These are phyloP conservation scores for Spilarctia lutea DNA, from an alignment of 2,888 invertebrate genomes.

Conservation along the genomic window DNA sequence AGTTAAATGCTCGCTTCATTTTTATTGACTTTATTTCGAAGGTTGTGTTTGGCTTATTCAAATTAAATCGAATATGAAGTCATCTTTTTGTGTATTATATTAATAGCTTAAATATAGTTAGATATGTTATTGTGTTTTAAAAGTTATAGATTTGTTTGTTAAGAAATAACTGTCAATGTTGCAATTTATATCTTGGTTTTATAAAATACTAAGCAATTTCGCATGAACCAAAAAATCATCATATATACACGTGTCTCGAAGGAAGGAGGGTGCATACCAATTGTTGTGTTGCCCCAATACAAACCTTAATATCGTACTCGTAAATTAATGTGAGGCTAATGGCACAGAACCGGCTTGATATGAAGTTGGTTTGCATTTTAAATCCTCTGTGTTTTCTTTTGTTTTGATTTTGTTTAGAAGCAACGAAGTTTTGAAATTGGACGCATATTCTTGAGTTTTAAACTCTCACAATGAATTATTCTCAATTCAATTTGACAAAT, in stretches of 20 bases:
- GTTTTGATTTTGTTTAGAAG: conserved; percentile 1
- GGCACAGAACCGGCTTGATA: conserved; percentile 53
- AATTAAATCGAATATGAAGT: not conserved
- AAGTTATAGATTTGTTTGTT: too few relatives aligned
- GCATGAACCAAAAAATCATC: conserved; percentile 18
- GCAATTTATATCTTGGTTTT: not conserved
- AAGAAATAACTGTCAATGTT: not conserved
- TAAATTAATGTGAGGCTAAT: conserved; percentile 69
- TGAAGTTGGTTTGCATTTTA: conserved; percentile 48
- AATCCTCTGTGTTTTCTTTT: conserved; percentile 10
- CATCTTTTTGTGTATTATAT: not conserved
- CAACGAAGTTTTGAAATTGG: not conserved
- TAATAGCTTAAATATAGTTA: not conserved
- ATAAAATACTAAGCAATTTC: not conserved
- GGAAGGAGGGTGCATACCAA: conserved; percentile 58
- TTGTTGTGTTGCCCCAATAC: conserved; percentile 38
- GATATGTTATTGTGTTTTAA: too few relatives aligned
- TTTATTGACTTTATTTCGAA: conserved; percentile 22
- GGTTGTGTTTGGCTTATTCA: conserved; percentile 14
- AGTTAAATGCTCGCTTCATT: conserved; percentile 22
- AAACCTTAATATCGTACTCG: conserved; percentile 55
- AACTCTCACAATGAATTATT: too few relatives aligned
- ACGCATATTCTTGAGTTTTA: not conserved
- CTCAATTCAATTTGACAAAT: too few relatives aligned
- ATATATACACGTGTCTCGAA: conserved; percentile 46